Evolutionary conservation across 2,888 invertebrate genomes (phyloP).

Genomic region (Seladonia tumulorum): DNA sequence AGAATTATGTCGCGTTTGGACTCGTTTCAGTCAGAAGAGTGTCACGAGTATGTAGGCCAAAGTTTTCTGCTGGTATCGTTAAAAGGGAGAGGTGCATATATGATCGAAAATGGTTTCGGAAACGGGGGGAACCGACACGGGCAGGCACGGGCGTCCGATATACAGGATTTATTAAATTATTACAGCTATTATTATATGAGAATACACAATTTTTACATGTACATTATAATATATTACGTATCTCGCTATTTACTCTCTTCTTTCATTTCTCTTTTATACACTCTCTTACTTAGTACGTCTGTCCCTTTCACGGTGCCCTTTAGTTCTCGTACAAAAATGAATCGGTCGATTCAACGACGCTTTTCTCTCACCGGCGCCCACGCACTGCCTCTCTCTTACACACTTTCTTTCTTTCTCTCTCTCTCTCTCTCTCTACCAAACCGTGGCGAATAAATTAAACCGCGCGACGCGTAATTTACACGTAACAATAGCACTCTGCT

Average conservation of each 20-base stretch:
- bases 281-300: slow-evolving; percentile 27
- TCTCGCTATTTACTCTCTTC: slow-evolving; percentile 67
- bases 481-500: slow-evolving; percentile 15
- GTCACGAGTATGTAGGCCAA: neutral
- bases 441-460: slow-evolving; percentile 45
- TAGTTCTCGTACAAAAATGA: slow-evolving; percentile 52
- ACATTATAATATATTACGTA: slow-evolving; percentile 79
- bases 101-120: neutral
- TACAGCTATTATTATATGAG: slow-evolving; percentile 79
- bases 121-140: neutral
- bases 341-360: slow-evolving; percentile 19
- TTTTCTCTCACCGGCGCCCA: neutral
- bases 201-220: slow-evolving; percentile 81
- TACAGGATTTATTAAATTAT: slow-evolving; percentile 81
- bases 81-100: too few species aligned
- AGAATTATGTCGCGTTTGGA: too few species aligned
- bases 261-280: slow-evolving; percentile 50
- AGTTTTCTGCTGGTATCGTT: neutral
- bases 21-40: too few species aligned
- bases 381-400: neutral
- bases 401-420: too few species aligned
- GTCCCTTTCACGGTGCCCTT: slow-evolving; percentile 12
- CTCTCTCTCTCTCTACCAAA: neutral
- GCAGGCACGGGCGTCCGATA: slow-evolving; percentile 53
- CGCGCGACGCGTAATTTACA: slow-evolving; percentile 47